Percentiles rank a stretch among this genome's conserved stretches.
phyloP scores from a whole-genome alignment of 2,888 invertebrate genomes.

The Eupelmus urozonus region DNA sequence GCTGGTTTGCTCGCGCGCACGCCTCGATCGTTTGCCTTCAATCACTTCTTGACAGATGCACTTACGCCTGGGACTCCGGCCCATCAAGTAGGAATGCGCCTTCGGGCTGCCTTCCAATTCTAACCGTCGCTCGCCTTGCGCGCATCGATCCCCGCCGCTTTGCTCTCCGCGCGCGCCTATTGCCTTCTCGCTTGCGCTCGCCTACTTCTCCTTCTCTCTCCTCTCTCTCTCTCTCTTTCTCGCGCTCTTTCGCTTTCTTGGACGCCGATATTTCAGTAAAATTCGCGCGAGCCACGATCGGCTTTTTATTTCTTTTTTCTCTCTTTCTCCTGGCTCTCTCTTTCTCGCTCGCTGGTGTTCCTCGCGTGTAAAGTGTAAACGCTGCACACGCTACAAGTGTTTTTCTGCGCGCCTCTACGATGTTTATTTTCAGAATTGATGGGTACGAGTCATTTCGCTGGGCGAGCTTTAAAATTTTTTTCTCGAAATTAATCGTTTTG shows the following conservation, averaged over 20 bases:
- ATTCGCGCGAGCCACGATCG: constrained; percentile 24
- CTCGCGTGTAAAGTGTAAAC: constrained; percentile 5
- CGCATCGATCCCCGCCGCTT: constrained; percentile 44
- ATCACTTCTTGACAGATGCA: constrained; percentile 76
- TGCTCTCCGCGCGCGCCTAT: constrained; percentile 18
- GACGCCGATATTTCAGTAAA: constrained; percentile 44
- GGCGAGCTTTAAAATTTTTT: not conserved
- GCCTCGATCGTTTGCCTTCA: constrained; percentile 74
- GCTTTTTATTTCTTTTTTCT: not conserved
- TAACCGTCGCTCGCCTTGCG: constrained; percentile 55
- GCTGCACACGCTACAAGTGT: constrained; percentile 13
- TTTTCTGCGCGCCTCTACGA: constrained; percentile 28
- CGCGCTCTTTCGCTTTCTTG: constrained; percentile 54
- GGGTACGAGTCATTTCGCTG: not conserved
- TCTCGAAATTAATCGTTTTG: no score
- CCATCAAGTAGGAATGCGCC: constrained; percentile 73
- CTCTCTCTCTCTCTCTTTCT: not conserved
- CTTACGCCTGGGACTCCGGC: constrained; percentile 70
- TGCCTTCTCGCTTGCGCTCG: no score
- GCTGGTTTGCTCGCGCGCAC: constrained; percentile 37
- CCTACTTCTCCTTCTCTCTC: not conserved
- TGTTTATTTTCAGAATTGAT: constrained; percentile 29
- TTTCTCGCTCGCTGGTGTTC: not conserved
- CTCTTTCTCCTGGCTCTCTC: not conserved
- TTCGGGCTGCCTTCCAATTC: constrained; percentile 67